These are phyloP conservation scores for Synanthedon myopaeformis DNA, from an alignment of 2,888 invertebrate genomes.

Conservation along the genomic window DNA sequence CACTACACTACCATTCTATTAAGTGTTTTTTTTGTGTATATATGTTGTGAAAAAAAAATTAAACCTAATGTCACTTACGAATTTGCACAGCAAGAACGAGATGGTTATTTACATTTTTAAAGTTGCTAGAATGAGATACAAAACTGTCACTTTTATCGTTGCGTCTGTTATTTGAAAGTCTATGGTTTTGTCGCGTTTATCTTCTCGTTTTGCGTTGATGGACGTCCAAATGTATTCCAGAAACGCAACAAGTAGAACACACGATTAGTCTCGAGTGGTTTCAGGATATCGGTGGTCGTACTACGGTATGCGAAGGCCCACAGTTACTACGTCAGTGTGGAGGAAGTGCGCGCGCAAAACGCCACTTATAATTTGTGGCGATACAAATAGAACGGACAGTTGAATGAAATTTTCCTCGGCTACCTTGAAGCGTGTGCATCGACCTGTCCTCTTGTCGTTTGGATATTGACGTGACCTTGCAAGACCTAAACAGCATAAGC, in stretches of 20 bases:
- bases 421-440: slow-evolving; percentile 63
- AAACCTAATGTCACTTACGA: too few relatives aligned
- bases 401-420: slow-evolving; percentile 62
- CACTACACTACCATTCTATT: too few relatives aligned
- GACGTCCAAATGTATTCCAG: slow-evolving; percentile 41
- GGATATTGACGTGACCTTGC: slow-evolving; percentile 58
- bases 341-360: slow-evolving; percentile 43
- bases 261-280: slow-evolving; percentile 7
- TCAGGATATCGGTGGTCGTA: slow-evolving; percentile 5
- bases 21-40: too few relatives aligned
- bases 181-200: slow-evolving; percentile 13
- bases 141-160: too few relatives aligned
- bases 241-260: slow-evolving; percentile 18
- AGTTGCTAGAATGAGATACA: too few relatives aligned
- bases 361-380: slow-evolving; percentile 50
- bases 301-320: slow-evolving; percentile 40
- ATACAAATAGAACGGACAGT: slow-evolving; percentile 60
- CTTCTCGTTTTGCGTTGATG: slow-evolving; percentile 17
- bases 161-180: too few relatives aligned
- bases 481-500: slow-evolving; percentile 28
- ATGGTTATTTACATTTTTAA: too few relatives aligned
- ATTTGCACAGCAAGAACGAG: too few relatives aligned
- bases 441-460: slow-evolving; percentile 45
- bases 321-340: slow-evolving; percentile 35
- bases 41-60: too few relatives aligned